Percentiles rank a stretch among this genome's conserved stretches.
Conservation (phyloP, 2,888 invertebrate species). For the Caenorhabditis wallacei region DNA sequence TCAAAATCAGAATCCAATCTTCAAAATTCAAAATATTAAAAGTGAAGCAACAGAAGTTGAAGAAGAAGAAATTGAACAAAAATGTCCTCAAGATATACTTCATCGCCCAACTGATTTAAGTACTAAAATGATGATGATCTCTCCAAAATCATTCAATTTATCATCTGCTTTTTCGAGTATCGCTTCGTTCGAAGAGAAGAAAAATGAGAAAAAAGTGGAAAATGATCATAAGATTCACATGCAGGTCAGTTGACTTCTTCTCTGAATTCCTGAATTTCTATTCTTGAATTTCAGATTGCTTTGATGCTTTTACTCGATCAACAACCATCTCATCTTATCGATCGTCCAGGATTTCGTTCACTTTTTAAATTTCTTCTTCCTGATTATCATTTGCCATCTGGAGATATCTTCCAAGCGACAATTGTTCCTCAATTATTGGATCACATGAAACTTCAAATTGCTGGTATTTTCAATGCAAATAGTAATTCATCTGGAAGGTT, state of each 20-base stretch:
- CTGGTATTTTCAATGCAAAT: constrained; percentile 47
- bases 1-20: constrained; percentile 34
- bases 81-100: constrained; percentile 2
- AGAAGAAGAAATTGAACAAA: constrained; percentile 48
- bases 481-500: constrained; percentile 25
- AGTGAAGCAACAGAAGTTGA: constrained; percentile 65
- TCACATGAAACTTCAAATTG: constrained; percentile 68
- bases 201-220: constrained; percentile 56
- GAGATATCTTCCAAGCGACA: constrained; percentile 67
- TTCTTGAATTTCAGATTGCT: constrained; percentile 69
- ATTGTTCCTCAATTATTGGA: constrained; percentile 68
- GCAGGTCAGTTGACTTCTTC: constrained; percentile 41
- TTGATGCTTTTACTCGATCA: constrained; percentile 76
- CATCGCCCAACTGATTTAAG: constrained; percentile 62
- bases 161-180: constrained; percentile 44
- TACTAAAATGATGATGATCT: constrained; percentile 35
- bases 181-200: constrained; percentile 5
- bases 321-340: constrained; percentile 73
- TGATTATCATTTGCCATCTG: constrained; percentile 70
- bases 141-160: constrained; percentile 10
- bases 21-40: constrained; percentile 42
- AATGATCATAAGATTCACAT: constrained; percentile 66
- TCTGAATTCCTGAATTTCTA: background rate
- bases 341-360: constrained; percentile 75
- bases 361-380: constrained; percentile 72